phyloP scores from a whole-genome alignment of 2,797 vertebrate species.

The Cichlasoma orientale region DNA sequence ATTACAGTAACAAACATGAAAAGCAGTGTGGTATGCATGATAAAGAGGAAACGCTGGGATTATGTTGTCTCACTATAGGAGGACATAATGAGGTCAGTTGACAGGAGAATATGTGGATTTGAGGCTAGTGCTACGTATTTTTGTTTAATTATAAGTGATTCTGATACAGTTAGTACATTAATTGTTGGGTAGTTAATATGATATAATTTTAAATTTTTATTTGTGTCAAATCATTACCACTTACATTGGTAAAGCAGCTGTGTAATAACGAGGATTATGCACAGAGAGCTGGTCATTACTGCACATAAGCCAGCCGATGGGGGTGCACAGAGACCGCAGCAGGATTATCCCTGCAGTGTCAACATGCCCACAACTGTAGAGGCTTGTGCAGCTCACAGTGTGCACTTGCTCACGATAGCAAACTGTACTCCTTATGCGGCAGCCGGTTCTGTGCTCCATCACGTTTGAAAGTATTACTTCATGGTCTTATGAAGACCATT shows the following conservation, averaged over 20 bases:
- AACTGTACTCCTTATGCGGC: slow-evolving; percentile 20
- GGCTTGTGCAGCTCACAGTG: slow-evolving; percentile 17
- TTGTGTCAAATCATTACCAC: slow-evolving; percentile 8
- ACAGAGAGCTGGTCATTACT: slow-evolving; percentile 59
- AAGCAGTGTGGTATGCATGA: neutral
- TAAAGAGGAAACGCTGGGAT: neutral
- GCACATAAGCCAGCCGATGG: slow-evolving; percentile 43
- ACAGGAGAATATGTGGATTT: neutral
- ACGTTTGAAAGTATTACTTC: slow-evolving; percentile 21
- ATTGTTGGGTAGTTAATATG: neutral
- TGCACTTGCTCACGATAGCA: slow-evolving; percentile 30
- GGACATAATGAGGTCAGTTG: neutral
- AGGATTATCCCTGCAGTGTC: slow-evolving; percentile 65
- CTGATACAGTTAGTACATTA: neutral
- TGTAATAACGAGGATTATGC: slow-evolving; percentile 54
- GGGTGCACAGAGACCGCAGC: slow-evolving; percentile 43
- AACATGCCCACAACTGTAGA: slow-evolving; percentile 44
- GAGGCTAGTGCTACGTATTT: neutral
- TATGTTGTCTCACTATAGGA: neutral
- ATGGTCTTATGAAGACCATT: slow-evolving; percentile 30
- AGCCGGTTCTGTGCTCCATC: slow-evolving; percentile 20
- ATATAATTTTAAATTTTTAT: neutral
- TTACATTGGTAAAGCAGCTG: slow-evolving; percentile 10
- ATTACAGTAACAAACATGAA: neutral
- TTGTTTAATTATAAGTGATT: neutral